A percentile compares a stretch with the other conserved stretches of the same genome.
These are phyloP conservation scores for Drosophila tsacasi DNA, from an alignment of 1,140 invertebrate species.

Conservation along the genomic window DNA sequence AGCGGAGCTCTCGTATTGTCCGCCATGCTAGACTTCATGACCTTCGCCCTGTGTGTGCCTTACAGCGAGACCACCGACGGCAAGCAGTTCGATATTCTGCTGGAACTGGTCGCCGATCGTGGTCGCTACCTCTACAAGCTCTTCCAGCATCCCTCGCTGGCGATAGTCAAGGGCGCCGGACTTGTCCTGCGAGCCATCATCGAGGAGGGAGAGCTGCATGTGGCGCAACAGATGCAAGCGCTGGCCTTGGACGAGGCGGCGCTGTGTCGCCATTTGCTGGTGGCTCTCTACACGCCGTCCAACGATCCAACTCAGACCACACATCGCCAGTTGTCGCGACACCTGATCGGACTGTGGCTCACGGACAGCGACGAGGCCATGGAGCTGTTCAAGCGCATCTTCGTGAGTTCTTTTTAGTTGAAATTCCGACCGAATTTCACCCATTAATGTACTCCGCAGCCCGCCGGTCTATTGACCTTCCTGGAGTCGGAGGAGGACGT, in stretches of 20 bases:
- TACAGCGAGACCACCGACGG: slow-evolving; percentile 99
- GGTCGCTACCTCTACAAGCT: slow-evolving; percentile 96
- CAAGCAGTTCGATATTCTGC: slow-evolving; percentile 97
- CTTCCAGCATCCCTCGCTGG: slow-evolving; percentile 98
- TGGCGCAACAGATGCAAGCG: slow-evolving; percentile 97
- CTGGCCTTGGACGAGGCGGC: slow-evolving; percentile 98
- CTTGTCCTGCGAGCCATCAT: slow-evolving; percentile 98
- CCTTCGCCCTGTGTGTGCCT: slow-evolving; percentile 99
- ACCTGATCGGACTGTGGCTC: slow-evolving; percentile 99
- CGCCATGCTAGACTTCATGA: slow-evolving; percentile 99
- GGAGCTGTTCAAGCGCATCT: slow-evolving; percentile 94
- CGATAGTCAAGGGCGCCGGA: slow-evolving; percentile 99
- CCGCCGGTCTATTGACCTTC: slow-evolving; percentile 94
- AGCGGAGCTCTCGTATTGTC: slow-evolving; percentile 93
- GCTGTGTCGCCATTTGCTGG: slow-evolving; percentile 95
- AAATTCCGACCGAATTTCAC: slow-evolving; percentile 1
- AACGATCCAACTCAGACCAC: slow-evolving; percentile 91
- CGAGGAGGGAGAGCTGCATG: slow-evolving; percentile 96
- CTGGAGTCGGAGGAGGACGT: slow-evolving; percentile 95
- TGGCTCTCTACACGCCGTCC: slow-evolving; percentile 95
- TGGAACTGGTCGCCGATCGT: slow-evolving; percentile 96
- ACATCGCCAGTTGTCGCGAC: slow-evolving; percentile 96
- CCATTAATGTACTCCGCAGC: slow-evolving; percentile 85
- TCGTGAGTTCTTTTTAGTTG: slow-evolving; percentile 88
- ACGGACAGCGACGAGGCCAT: slow-evolving; percentile 97